Evolutionary conservation across 2,888 invertebrate species (phyloP), one percentile per base, ranked within the genome.

Genomic region (Hydropsyche betteni): DNA sequence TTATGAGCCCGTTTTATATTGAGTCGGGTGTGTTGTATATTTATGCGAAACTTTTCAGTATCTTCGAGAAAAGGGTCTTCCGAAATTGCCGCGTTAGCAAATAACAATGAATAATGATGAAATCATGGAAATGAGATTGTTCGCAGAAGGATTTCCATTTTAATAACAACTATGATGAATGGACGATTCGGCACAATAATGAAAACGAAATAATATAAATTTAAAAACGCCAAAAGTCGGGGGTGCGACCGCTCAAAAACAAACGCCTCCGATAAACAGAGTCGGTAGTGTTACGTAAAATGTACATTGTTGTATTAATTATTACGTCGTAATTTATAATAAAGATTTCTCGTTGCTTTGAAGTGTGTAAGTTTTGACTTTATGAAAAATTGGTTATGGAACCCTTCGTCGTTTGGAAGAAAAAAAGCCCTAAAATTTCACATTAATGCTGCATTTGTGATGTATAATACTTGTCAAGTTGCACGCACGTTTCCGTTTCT

Each of bases 91-190:
- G 53, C 14, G 71, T 71, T 71, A 71, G 52, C 71, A 71, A 71
- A 55, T 71, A 71, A 71, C 71, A 52, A 71, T 71, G 71, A 71
- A 55, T 71, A 71, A 71, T 71, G 71, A 71, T 53, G 53, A 71
- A 52, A 71, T 71, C 52, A 71, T 71, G 71, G 71, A 71, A 71
- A 71, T 71, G 71, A 71, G 71, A 52, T 71, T 71, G 55, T 71
- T 71, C 51, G 36, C 64, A 64, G 64, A 64, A 64, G 64, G 64
- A 64, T 64, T 64, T 64, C 64, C 64, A 64, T 64, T 64, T 64
- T 64, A 64, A 64, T 64, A 64, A n/a, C 64, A 64, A 64, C 64
- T 64, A 64, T 64, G 64, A 64, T 64, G 64, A 64, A 64, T 64
- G 64, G 64, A 64, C 64, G 64, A 64, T 64, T 64, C 64, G 64